A percentile compares a stretch with the other conserved stretches of the same genome.
These are phyloP conservation scores for Heptranchias perlo DNA, from an alignment of 2,113 vertebrate genomes.

Conservation along the genomic window DNA sequence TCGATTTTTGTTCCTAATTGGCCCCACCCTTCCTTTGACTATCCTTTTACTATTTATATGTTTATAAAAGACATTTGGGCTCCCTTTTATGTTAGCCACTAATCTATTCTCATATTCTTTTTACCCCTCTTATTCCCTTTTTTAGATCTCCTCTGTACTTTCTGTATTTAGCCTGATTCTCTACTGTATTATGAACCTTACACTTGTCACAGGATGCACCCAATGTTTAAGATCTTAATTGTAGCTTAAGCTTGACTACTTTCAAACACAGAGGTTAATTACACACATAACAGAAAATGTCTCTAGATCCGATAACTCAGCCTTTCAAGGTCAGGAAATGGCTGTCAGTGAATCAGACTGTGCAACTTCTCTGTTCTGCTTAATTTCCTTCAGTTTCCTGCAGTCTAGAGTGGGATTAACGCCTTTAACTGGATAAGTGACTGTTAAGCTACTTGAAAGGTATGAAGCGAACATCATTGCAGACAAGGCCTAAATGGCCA, in stretches of 20 bases:
- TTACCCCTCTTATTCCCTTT: no score
- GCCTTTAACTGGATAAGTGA: not conserved
- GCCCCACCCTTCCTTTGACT: no score
- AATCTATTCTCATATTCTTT: no score
- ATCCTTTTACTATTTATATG: no score
- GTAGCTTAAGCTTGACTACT: not conserved
- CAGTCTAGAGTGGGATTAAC: not conserved
- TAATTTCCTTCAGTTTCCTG: not conserved
- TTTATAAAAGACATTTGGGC: no score
- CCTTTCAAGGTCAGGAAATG: not conserved
- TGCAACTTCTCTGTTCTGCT: not conserved
- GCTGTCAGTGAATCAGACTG: not conserved
- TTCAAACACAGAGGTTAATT: conserved; percentile 7
- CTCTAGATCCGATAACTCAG: not conserved
- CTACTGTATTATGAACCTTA: no score
- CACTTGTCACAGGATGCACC: not conserved
- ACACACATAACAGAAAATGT: not conserved
- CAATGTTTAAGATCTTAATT: conserved; percentile 26
- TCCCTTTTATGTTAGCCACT: no score
- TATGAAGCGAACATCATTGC: not conserved
- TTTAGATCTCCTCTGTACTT: no score
- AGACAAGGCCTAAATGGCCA: not conserved
- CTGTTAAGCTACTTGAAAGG: not conserved
- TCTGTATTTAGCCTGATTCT: no score
- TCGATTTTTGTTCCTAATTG: no score